Evolutionary conservation across 2,888 invertebrate genomes (phyloP).

Genomic region (Spodoptera exigua): DNA sequence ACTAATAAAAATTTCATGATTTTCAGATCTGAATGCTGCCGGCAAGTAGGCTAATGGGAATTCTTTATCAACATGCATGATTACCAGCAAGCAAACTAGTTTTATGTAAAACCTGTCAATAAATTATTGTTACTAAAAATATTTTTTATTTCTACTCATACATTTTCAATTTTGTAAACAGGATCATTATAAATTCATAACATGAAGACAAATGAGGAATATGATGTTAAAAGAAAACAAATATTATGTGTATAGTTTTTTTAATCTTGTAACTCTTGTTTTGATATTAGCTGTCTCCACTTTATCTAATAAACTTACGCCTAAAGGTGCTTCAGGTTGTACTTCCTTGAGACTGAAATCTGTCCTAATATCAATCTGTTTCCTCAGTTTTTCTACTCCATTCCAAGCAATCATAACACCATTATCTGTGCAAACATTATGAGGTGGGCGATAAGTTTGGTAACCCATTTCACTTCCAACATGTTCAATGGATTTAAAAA

Average conservation of each 20-base stretch:
- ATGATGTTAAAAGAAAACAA: slow-evolving; percentile 26
- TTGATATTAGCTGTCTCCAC: slow-evolving; percentile 88
- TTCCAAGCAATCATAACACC: slow-evolving; percentile 99
- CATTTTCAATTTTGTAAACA: neutral
- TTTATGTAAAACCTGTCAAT: slow-evolving; percentile 67
- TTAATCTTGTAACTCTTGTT: slow-evolving; percentile 77
- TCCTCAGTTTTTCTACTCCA: slow-evolving; percentile 94
- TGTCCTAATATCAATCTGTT: slow-evolving; percentile 74
- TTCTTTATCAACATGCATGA: slow-evolving; percentile 68
- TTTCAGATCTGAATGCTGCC: slow-evolving; percentile 75
- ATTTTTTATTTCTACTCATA: slow-evolving; percentile 11
- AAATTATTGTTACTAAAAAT: slow-evolving; percentile 58
- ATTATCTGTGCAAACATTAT: slow-evolving; percentile 98
- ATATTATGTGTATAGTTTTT: slow-evolving; percentile 50
- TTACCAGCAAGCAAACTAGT: slow-evolving; percentile 67
- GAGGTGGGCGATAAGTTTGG: slow-evolving; percentile 93
- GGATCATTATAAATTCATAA: too few species aligned
- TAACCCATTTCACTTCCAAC: slow-evolving; percentile 91
- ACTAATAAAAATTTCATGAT: slow-evolving; percentile 15
- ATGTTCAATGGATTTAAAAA: slow-evolving; percentile 91
- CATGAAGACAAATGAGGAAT: too few species aligned
- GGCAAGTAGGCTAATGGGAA: slow-evolving; percentile 66
- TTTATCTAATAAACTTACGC: slow-evolving; percentile 88
- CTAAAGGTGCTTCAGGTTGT: slow-evolving; percentile 90
- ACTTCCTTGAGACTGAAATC: slow-evolving; percentile 90